These are phyloP conservation scores for Otocyon megalotis DNA, from an alignment of 2,113 vertebrate species.

Conservation along the genomic window DNA sequence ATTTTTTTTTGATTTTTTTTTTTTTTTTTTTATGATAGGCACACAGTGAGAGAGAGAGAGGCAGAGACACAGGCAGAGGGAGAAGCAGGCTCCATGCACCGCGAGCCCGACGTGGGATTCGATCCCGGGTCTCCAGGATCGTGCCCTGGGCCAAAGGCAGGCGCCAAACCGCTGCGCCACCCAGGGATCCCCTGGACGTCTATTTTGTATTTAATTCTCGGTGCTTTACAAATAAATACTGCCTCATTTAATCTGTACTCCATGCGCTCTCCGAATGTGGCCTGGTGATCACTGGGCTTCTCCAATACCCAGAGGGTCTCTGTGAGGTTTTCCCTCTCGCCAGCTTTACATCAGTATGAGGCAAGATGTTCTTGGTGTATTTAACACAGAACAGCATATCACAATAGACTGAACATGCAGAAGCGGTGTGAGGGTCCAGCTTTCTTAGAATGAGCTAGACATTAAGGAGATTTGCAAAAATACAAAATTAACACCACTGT, in stretches of 20 bases:
- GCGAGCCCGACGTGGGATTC: no score
- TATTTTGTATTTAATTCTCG: background rate
- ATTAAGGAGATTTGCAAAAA: background rate
- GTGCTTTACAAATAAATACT: background rate
- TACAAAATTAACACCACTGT: no score
- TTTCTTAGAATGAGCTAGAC: background rate
- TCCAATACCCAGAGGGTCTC: background rate
- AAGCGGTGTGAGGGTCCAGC: background rate
- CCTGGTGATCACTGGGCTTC: background rate
- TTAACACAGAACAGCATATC: background rate
- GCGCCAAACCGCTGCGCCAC: no score
- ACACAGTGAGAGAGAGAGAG: no score
- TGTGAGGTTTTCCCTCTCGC: background rate
- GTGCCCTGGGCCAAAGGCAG: no score
- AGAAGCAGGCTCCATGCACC: no score
- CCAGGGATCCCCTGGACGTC: no score
- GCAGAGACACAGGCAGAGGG: no score
- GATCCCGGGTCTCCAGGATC: no score
- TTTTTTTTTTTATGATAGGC: no score
- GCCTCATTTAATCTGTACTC: background rate
- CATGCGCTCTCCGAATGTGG: background rate
- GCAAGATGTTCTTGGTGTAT: background rate
- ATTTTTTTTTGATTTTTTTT: no score
- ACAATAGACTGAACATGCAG: background rate
- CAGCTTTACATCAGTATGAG: rapidly evolving